Evolutionary conservation across 2,797 vertebrate species (phyloP), one percentile per base, ranked within the genome.

Genomic region (Hemibagrus guttatus): DNA sequence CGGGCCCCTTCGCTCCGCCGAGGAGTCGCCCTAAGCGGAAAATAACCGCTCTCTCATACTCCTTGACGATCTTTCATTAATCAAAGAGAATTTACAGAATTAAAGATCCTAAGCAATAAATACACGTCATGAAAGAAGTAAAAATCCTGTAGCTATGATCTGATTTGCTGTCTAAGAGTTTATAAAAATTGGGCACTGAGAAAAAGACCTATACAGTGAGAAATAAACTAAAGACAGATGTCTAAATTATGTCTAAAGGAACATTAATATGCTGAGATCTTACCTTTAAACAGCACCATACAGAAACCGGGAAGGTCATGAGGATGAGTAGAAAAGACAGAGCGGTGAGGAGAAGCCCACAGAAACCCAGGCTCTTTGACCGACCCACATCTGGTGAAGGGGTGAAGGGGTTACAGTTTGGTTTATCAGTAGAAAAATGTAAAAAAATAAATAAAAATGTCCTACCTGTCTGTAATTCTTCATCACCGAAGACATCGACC

Each of bases 41-140:
- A 86, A 92, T 87, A 3, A 94, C 90, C 0, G 91, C 93, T 81
- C 93, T 90, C 88, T 94, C 92, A 61, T 93, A 93, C 88, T 93
- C 92, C 86, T 87, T 87, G 61, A 94, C 85, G 16, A 94, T 88
- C 93, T 93, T 87, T 74, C 46, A 13, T 54, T 64, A 39, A 39
- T 39, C 12, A 63, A 49, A 81, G 12, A 49, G 66, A 83, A 28
- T 75, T 39, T 63, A 6, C 16, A 79, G 52, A 52, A 69, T 16
- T 26, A 84, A 81, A 13, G 23, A 56, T 63, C 14, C 17, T 17
- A 17, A n/a, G 7, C 0, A 28, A 79, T 59, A 79, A 64, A 63
- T 26, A 23, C 17, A 74, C 6, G 31, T 17, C 66, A 78, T 75
- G 17, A 78, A 35, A 19, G 17, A 31, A 19, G 35, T 54, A n/a